Evolutionary conservation across 2,888 invertebrate species (phyloP).

Genomic region (Pycnomerus fuliginosus): DNA sequence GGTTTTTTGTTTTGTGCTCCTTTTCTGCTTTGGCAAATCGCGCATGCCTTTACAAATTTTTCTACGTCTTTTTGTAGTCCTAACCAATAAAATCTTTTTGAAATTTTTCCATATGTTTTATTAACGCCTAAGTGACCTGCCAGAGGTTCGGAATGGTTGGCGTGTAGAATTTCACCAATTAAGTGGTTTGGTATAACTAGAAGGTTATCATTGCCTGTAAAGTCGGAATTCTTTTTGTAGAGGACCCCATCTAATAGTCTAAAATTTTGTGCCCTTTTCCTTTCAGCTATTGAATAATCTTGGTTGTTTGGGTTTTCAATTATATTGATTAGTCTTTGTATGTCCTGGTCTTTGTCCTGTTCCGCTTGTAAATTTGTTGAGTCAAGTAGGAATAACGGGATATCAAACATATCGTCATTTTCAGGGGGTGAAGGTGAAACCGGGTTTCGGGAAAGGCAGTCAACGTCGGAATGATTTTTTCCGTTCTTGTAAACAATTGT

Average conservation of each 20-base stretch:
- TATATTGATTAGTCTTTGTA: not conserved
- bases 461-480: constrained; percentile 10
- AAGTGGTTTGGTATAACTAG: not conserved
- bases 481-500: constrained; percentile 11
- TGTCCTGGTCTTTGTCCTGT: constrained; percentile 5
- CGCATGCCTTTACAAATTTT: constrained; percentile 21
- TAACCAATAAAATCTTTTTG: constrained; percentile 18
- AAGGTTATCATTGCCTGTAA: not conserved
- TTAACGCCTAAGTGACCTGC: constrained; percentile 1
- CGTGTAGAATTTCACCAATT: not conserved
- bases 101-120: constrained; percentile 7
- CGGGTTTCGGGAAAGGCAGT: constrained; percentile 16
- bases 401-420: constrained; percentile 5
- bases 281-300: not conserved
- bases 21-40: constrained; percentile 20
- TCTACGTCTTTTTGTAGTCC: constrained; percentile 15
- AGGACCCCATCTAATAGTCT: not conserved
- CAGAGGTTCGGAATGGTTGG: not conserved
- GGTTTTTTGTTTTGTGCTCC: constrained; percentile 10
- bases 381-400: constrained; percentile 8
- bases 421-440: not conserved
- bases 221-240: not conserved
- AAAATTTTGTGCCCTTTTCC: too few relatives aligned
- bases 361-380: not conserved
- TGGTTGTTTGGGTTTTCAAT: not conserved